phyloP scores from a whole-genome alignment of 1,140 invertebrate genomes.

The Drosophila fuyamai region DNA sequence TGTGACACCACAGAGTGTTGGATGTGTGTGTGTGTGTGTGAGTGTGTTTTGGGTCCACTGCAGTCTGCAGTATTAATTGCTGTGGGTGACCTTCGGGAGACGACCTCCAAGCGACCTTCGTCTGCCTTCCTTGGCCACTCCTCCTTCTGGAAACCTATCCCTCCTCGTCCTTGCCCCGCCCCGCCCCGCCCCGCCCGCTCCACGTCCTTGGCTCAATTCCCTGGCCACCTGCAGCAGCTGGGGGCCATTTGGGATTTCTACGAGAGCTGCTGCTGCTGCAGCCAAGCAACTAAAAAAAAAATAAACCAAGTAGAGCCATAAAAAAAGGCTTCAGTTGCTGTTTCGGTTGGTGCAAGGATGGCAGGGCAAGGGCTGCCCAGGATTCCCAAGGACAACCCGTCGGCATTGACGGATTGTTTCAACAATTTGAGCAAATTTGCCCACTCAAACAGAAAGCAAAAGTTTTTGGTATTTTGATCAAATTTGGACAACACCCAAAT shows the following conservation, averaged over 20 bases:
- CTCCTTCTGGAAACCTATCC: constrained; percentile 3
- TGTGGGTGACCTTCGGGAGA: constrained; percentile 26
- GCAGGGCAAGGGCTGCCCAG: constrained; percentile 10
- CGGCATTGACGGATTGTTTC: constrained; percentile 51
- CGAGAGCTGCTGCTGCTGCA: constrained; percentile 9
- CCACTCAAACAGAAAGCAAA: constrained; percentile 51
- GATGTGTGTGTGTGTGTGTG: neutral
- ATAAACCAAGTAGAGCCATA: constrained; percentile 1
- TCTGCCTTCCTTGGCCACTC: constrained; percentile 7
- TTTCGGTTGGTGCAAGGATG: constrained; percentile 17
- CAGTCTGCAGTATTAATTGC: constrained; percentile 38
- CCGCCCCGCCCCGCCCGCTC: neutral
- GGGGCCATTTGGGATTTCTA: constrained; percentile 33
- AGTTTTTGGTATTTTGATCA: constrained; percentile 34
- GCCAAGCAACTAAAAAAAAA: constrained; percentile 17
- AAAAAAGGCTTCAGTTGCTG: constrained; percentile 9
- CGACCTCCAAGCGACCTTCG: constrained; percentile 36
- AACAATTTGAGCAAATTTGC: constrained; percentile 47
- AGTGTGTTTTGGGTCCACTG: constrained; percentile 16
- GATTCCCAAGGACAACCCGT: constrained; percentile 36
- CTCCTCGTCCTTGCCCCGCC: constrained; percentile 15
- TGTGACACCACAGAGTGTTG: constrained; percentile 7
- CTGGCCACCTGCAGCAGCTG: constrained; percentile 37
- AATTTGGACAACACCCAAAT: constrained; percentile 45
- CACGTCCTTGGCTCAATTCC: constrained; percentile 32